Evolutionary conservation across 2,797 vertebrate species (phyloP).

Genomic region (Oceanodroma leucorhoa): DNA sequence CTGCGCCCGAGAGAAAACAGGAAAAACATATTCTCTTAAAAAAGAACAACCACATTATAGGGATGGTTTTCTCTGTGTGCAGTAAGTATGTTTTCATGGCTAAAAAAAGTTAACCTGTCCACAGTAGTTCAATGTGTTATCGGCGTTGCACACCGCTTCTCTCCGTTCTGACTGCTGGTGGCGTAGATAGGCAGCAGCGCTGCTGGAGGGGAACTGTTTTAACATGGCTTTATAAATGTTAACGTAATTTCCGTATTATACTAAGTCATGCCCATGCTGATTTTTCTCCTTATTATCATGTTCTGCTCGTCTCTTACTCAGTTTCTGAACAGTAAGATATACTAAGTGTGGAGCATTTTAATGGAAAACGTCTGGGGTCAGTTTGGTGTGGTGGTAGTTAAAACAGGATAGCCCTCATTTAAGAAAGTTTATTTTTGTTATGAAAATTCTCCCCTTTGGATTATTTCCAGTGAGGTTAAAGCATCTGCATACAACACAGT

Average conservation of each 20-base stretch:
- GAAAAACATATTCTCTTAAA: neutral
- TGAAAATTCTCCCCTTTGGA: neutral
- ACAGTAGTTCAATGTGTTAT: neutral
- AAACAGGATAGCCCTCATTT: neutral
- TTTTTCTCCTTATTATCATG: neutral
- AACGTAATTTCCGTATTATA: neutral
- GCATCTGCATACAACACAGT: neutral
- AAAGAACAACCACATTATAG: neutral
- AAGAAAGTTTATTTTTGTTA: neutral
- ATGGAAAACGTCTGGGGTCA: neutral
- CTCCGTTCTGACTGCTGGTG: neutral
- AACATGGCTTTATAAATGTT: neutral
- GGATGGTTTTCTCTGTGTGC: neutral
- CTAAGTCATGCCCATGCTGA: neutral
- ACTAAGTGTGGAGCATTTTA: neutral
- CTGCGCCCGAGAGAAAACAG: neutral
- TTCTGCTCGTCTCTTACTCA: neutral
- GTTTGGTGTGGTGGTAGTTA: neutral
- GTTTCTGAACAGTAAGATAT: neutral
- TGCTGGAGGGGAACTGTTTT: neutral
- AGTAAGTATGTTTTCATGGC: neutral
- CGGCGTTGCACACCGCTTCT: rapidly evolving
- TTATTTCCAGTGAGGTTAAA: neutral
- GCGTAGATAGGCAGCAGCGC: neutral
- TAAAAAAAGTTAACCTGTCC: neutral